These are phyloP conservation scores for Brachyalestes nurse DNA, from an alignment of 2,797 vertebrate species.

Conservation along the genomic window DNA sequence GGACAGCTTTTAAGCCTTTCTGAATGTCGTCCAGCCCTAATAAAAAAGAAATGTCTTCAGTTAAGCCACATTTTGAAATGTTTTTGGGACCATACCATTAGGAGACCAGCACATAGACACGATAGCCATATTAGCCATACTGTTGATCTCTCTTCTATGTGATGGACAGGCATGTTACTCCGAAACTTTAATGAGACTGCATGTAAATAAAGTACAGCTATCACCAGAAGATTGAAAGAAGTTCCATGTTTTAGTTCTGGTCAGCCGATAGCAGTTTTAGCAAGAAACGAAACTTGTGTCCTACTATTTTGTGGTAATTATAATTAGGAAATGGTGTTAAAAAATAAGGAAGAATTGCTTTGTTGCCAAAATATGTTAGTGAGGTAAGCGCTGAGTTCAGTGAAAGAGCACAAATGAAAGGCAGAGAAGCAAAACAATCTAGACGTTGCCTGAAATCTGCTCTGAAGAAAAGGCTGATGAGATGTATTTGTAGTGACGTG, in stretches of 20 bases:
- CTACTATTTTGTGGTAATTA: background rate
- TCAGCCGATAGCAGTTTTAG: background rate
- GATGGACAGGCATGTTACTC: conserved; percentile 48
- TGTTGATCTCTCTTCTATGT: conserved; percentile 46
- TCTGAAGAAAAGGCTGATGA: conserved; percentile 37
- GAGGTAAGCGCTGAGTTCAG: conserved; percentile 8
- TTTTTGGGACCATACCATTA: conserved; percentile 62
- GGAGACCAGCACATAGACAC: conserved; percentile 54
- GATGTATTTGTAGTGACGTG: conserved; percentile 63
- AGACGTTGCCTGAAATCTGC: conserved; percentile 42
- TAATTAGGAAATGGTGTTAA: conserved; percentile 26
- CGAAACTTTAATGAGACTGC: conserved; percentile 39
- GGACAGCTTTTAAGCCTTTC: conserved; percentile 73
- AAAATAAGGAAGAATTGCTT: background rate
- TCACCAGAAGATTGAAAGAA: background rate
- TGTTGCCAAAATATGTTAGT: conserved; percentile 33
- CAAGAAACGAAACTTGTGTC: background rate
- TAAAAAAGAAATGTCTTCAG: conserved; percentile 60
- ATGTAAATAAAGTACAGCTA: conserved; percentile 40
- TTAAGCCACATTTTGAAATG: conserved; percentile 62
- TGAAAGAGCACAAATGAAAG: background rate
- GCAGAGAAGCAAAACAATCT: conserved; percentile 43
- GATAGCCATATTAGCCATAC: background rate
- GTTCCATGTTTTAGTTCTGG: background rate
- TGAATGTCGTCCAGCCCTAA: conserved; percentile 63